A percentile compares a stretch with the other conserved stretches of the same genome.
phyloP scores from a whole-genome alignment of 2,797 vertebrate species.

The Eupleurogrammus muticus region DNA sequence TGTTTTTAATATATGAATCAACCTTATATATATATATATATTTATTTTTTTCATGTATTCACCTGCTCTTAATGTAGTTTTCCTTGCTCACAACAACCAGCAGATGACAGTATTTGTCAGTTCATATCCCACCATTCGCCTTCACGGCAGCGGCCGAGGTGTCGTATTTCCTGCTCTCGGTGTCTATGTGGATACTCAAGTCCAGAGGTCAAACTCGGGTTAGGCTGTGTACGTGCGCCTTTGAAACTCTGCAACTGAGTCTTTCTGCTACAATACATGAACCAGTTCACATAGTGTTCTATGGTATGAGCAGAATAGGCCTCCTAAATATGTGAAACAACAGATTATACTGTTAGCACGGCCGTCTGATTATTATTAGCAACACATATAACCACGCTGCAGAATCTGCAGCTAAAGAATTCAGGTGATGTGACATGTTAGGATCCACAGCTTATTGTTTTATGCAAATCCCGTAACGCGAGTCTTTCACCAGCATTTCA shows the following conservation, averaged over 20 bases:
- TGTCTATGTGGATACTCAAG: conserved; percentile 15
- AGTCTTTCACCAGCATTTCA: conserved; percentile 15
- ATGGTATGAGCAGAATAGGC: neutral
- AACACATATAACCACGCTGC: too few species aligned
- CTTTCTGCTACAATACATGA: conserved; percentile 2
- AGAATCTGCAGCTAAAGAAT: too few species aligned
- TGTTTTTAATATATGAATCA: neutral
- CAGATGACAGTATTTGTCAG: conserved; percentile 72
- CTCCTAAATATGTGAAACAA: too few species aligned
- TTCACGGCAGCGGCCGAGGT: neutral
- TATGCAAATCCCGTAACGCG: neutral
- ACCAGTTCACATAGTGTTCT: neutral
- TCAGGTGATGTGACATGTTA: neutral
- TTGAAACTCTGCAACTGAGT: conserved; percentile 9
- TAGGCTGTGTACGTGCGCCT: conserved; percentile 21
- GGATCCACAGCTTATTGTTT: neutral
- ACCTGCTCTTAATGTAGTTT: neutral
- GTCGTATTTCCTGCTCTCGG: neutral
- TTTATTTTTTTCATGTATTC: neutral
- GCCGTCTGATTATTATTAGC: too few species aligned
- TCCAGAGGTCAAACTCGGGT: conserved; percentile 44
- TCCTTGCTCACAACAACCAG: conserved; percentile 48
- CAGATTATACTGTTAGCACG: too few species aligned
- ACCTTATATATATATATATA: neutral
- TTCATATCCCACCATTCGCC: neutral